phyloP scores from a whole-genome alignment of 1,140 invertebrate genomes.

The Megathymus violae region DNA sequence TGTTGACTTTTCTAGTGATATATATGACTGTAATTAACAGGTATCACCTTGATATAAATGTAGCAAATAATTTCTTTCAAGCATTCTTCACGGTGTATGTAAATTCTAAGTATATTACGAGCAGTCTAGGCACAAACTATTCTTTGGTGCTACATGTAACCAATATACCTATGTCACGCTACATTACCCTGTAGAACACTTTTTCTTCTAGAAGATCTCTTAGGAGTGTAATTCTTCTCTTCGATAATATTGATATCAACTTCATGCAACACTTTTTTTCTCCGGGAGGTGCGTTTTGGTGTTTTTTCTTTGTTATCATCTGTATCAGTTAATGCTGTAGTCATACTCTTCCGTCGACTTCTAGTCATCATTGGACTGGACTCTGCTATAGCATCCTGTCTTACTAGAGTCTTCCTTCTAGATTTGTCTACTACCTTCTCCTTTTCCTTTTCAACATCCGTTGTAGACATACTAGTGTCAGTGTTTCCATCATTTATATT shows the following conservation, averaged over 20 bases:
- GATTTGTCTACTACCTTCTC: constrained; percentile 49
- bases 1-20: too few relatives aligned
- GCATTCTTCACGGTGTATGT: too few relatives aligned
- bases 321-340: constrained; percentile 5
- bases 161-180: neutral
- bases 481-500: constrained; percentile 23
- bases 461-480: constrained; percentile 40
- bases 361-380: constrained; percentile 54
- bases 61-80: too few relatives aligned
- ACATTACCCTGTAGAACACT: constrained; percentile 2
- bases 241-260: constrained; percentile 18
- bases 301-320: constrained; percentile 4
- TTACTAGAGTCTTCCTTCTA: constrained; percentile 40
- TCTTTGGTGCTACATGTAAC: neutral
- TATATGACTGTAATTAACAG: too few relatives aligned
- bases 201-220: constrained; percentile 43
- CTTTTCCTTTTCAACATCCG: constrained; percentile 37
- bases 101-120: too few relatives aligned
- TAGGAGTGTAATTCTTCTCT: constrained; percentile 18
- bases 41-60: too few relatives aligned
- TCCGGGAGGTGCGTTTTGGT: constrained; percentile 1
- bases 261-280: constrained; percentile 36
- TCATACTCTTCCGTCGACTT: constrained; percentile 53
- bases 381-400: constrained; percentile 57
- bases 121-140: too few relatives aligned